Evolutionary conservation across 2,113 vertebrate genomes (phyloP).

Genomic region (Sphaerodactylus townsendi): DNA sequence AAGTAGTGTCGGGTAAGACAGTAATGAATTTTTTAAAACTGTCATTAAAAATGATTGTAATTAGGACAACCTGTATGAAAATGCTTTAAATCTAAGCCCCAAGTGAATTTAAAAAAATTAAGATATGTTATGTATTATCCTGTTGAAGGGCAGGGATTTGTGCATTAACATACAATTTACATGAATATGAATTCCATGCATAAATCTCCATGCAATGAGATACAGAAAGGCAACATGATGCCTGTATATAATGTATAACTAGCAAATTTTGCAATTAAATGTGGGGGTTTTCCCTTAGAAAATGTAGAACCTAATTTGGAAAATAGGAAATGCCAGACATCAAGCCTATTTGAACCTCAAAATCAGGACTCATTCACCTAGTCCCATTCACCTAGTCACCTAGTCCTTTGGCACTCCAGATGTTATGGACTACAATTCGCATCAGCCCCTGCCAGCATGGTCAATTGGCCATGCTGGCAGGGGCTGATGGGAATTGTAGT

Average conservation of each 20-base stretch:
- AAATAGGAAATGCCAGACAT: not conserved
- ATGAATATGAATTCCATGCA: conserved; percentile 56
- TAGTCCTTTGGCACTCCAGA: too few relatives aligned
- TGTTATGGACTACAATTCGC: too few relatives aligned
- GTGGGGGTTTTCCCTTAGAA: conserved; percentile 34
- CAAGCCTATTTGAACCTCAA: not conserved
- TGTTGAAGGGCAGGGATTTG: conserved; percentile 76
- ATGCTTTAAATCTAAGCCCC: conserved; percentile 80
- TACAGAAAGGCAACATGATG: conserved; percentile 21
- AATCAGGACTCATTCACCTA: too few relatives aligned
- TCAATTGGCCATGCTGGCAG: too few relatives aligned
- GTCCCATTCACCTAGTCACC: too few relatives aligned
- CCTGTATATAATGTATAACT: not conserved
- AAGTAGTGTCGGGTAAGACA: conserved; percentile 78
- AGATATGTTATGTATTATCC: conserved; percentile 77
- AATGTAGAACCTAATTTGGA: not conserved
- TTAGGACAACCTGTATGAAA: conserved; percentile 83
- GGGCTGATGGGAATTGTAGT: too few relatives aligned
- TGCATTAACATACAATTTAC: conserved; percentile 63
- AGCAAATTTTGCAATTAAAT: conserved; percentile 32
- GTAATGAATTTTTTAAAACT: conserved; percentile 81
- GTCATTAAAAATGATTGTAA: conserved; percentile 83
- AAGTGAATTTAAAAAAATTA: conserved; percentile 79
- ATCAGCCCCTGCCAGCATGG: too few relatives aligned
- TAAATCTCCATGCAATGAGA: conserved; percentile 51